phyloP scores from a whole-genome alignment of 2,888 invertebrate genomes.

The Tromatobia lineatoria region DNA sequence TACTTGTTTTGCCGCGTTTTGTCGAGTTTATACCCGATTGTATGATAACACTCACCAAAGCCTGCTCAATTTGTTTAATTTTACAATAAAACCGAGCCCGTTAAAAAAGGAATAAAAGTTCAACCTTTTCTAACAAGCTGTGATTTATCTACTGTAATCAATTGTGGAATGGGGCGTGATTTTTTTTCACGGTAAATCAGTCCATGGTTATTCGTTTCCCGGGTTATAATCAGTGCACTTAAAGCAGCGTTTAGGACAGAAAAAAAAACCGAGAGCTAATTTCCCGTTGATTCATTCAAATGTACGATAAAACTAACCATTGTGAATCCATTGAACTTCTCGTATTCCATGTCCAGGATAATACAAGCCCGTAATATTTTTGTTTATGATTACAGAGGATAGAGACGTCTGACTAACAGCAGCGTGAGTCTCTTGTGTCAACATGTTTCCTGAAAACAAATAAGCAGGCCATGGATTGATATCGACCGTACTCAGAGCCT shows the following conservation, averaged over 20 bases:
- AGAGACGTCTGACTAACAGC: slow-evolving; percentile 69
- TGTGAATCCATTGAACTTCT: slow-evolving; percentile 62
- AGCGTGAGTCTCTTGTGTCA: slow-evolving; percentile 68
- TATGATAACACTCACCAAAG: no score
- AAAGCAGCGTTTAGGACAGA: background rate
- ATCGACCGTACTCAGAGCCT: background rate
- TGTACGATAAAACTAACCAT: slow-evolving; percentile 53
- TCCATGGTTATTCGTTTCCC: no score
- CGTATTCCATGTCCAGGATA: slow-evolving; percentile 59
- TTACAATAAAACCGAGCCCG: no score
- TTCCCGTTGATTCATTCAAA: background rate
- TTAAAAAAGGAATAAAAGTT: no score
- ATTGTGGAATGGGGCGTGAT: background rate
- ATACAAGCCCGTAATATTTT: slow-evolving; percentile 61
- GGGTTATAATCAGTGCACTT: background rate
- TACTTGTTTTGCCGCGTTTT: slow-evolving; percentile 63
- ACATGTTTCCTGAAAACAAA: slow-evolving; percentile 73
- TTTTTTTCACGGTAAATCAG: no score
- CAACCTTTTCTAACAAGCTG: no score
- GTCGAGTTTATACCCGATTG: background rate
- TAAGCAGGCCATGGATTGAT: slow-evolving; percentile 25
- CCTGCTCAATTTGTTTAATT: no score
- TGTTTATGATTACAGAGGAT: slow-evolving; percentile 75
- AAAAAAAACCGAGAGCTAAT: no score
- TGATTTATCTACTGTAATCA: background rate